These are phyloP conservation scores for Passerculus sandwichensis DNA, from an alignment of 2,797 vertebrate species.

Conservation along the genomic window DNA sequence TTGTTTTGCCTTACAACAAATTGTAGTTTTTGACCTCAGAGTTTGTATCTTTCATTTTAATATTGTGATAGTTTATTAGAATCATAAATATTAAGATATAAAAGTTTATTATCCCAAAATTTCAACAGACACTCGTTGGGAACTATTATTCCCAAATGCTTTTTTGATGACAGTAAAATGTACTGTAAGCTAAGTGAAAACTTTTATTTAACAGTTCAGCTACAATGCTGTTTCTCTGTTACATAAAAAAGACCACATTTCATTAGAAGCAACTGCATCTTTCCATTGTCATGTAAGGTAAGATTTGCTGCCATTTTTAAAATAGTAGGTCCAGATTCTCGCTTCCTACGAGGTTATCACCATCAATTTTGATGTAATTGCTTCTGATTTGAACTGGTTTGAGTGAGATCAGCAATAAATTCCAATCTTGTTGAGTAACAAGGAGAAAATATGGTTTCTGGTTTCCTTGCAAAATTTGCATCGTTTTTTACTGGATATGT, in stretches of 20 bases:
- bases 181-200: slow-evolving; percentile 63
- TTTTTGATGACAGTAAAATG: slow-evolving; percentile 67
- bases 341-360: neutral
- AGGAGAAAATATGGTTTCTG: neutral
- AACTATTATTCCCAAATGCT: slow-evolving; percentile 54
- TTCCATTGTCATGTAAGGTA: neutral
- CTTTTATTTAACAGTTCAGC: slow-evolving; percentile 33
- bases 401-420: neutral
- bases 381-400: neutral
- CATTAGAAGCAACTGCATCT: neutral
- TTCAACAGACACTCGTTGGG: slow-evolving; percentile 53
- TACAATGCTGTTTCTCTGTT: slow-evolving; percentile 7
- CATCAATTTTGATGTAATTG: neutral
- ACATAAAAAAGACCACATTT: slow-evolving; percentile 16
- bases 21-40: slow-evolving; percentile 71
- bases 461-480: neutral
- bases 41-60: slow-evolving; percentile 72
- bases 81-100: slow-evolving; percentile 76
- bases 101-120: slow-evolving; percentile 67
- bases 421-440: neutral
- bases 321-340: neutral
- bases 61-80: slow-evolving; percentile 73
- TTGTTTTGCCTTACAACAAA: slow-evolving; percentile 75
- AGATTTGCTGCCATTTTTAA: neutral
- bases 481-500: neutral